These are phyloP conservation scores for Atethmia centrago DNA, from an alignment of 2,888 invertebrate genomes.

Conservation along the genomic window DNA sequence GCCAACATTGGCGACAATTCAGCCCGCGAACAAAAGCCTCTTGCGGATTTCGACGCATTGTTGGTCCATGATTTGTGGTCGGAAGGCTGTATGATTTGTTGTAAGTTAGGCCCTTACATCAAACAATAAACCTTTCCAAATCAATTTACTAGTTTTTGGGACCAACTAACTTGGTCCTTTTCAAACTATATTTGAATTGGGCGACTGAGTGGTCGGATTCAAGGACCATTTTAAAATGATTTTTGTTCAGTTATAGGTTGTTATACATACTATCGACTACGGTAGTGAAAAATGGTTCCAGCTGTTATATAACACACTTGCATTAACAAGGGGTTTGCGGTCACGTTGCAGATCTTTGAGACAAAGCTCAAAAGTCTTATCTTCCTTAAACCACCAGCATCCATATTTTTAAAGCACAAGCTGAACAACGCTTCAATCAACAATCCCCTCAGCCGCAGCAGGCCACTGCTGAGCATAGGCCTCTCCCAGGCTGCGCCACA, in stretches of 20 bases:
- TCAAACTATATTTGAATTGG: slow-evolving; percentile 29
- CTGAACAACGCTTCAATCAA: too few relatives aligned
- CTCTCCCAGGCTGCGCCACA: too few relatives aligned
- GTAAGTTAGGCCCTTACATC: slow-evolving; percentile 52
- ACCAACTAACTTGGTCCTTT: slow-evolving; percentile 21
- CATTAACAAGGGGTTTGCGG: not conserved
- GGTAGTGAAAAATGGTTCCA: too few relatives aligned
- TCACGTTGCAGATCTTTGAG: too few relatives aligned
- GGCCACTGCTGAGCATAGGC: too few relatives aligned
- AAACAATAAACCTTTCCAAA: slow-evolving; percentile 57
- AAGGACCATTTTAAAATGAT: slow-evolving; percentile 10
- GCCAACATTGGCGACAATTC: slow-evolving; percentile 49
- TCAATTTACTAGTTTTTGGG: slow-evolving; percentile 53
- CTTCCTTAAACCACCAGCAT: not conserved
- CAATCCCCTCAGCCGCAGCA: too few relatives aligned
- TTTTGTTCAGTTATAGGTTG: not conserved
- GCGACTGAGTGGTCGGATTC: not conserved
- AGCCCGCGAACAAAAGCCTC: slow-evolving; percentile 41
- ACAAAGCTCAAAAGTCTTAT: not conserved
- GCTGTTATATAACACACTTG: not conserved
- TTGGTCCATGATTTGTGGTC: slow-evolving; percentile 60
- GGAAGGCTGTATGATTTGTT: slow-evolving; percentile 59
- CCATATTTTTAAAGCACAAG: not conserved
- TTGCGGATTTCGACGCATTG: slow-evolving; percentile 48
- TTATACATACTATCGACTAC: too few relatives aligned